Evolutionary conservation across 2,888 invertebrate species (phyloP), one percentile per base, ranked within the genome.

Genomic region (Biston betularia): DNA sequence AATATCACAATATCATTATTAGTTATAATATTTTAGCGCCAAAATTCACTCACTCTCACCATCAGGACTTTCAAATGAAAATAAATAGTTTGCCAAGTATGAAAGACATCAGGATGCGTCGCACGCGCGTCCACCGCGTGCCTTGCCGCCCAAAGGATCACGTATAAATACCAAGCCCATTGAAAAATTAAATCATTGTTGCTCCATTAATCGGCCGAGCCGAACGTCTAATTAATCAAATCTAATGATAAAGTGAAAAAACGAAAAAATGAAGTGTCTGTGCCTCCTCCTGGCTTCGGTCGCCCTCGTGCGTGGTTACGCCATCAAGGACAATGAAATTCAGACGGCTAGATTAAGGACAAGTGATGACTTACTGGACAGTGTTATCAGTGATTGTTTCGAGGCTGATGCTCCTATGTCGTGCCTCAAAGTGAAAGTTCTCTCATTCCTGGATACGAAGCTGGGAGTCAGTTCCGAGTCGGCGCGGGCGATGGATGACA

Each of bases 391-490:
- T 90, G 96, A 96, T 84, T 97, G 97, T 92, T 95, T 96, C 83
- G 94, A 94, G 75, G 94, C 95, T 55, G 95, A 95, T 69, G 95
- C 95, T 8, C 96, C 97, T 86, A 95, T 95, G 84, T 92, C 94
- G 54, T 97, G 97, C 80, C 94, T 97, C 75, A 97, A 97, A 90
- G 95, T 95, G 87, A 96, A 97, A 90, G 96, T 97, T 79, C 92
- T 97, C 40, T 95, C 94, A 63, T 97, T 96, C 89, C 92, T 97
- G 91, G 97, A 97, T 87, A 95, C 95, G 48, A 93, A 96, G 64
- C 88, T 96, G 68, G 96, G 96, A 77, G 92, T 96, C 45, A 89
- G 92, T 65, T 94, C 94, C 63, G 95, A 96, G 77, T 94, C 95
- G 60, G 94, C 95, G 52, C 94, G 96, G 72, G 95, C 95, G 69